These are phyloP conservation scores for Sinocyclocheilus anshuiensis DNA, from an alignment of 2,113 vertebrate genomes.

Conservation along the genomic window DNA sequence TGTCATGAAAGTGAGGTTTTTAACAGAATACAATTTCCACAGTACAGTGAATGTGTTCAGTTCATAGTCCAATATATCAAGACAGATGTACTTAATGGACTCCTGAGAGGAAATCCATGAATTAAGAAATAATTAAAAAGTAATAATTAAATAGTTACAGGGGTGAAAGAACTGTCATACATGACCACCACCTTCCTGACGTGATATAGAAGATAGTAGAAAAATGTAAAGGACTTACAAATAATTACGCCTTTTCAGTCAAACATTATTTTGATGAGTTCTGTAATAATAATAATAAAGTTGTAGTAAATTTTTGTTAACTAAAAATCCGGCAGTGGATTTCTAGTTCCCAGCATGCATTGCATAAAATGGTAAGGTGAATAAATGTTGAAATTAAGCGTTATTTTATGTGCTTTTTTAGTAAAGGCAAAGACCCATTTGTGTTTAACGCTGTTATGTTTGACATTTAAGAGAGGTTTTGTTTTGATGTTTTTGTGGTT, in stretches of 20 bases:
- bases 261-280: background rate
- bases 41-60: background rate
- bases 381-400: background rate
- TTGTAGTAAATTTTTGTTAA: background rate
- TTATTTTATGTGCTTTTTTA: no score
- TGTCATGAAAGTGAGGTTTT: background rate
- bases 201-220: background rate
- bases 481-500: background rate
- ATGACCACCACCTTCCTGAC: background rate
- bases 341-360: background rate
- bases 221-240: background rate
- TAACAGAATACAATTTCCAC: background rate
- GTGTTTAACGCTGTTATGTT: background rate
- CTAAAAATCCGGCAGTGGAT: background rate
- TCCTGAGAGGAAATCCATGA: background rate
- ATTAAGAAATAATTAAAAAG: background rate
- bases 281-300: background rate
- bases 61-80: background rate
- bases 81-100: background rate
- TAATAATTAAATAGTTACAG: no score
- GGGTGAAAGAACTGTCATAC: background rate
- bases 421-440: no score
- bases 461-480: background rate
- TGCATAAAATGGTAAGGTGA: background rate
- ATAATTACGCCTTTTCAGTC: background rate